These are phyloP conservation scores for Orthosia incerta DNA, from an alignment of 2,888 invertebrate genomes.

Conservation along the genomic window DNA sequence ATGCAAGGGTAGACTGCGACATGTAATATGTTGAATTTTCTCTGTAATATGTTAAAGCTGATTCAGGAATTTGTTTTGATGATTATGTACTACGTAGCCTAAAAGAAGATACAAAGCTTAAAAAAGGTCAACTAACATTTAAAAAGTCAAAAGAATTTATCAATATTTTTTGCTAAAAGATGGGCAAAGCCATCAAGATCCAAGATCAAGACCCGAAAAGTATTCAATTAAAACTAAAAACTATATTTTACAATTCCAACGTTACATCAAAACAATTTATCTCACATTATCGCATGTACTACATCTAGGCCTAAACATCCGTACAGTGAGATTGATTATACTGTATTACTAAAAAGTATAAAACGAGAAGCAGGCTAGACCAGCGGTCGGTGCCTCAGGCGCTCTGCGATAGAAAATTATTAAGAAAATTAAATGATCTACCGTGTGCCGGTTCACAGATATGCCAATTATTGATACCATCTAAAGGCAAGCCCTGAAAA, in stretches of 20 bases:
- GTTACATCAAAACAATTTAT: conserved; percentile 54
- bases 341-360: conserved; percentile 85
- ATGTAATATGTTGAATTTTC: conserved; percentile 44
- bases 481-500: conserved; percentile 82
- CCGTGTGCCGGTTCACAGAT: conserved; percentile 86
- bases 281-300: conserved; percentile 62
- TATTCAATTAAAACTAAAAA: conserved; percentile 11
- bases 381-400: conserved; percentile 80
- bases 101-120: background rate
- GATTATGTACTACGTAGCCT: background rate
- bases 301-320: conserved; percentile 77
- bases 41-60: conserved; percentile 11
- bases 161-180: background rate
- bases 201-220: too few relatives aligned
- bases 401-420: conserved; percentile 89
- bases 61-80: background rate
- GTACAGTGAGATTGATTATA: conserved; percentile 87
- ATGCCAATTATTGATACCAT: conserved; percentile 90
- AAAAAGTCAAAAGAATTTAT: background rate
- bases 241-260: background rate
- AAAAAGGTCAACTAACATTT: background rate
- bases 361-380: conserved; percentile 81
- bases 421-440: conserved; percentile 91
- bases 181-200: background rate
- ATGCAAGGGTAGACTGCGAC: conserved; percentile 56